phyloP scores from a whole-genome alignment of 1,140 invertebrate species.

The Probaryconus sp. region DNA sequence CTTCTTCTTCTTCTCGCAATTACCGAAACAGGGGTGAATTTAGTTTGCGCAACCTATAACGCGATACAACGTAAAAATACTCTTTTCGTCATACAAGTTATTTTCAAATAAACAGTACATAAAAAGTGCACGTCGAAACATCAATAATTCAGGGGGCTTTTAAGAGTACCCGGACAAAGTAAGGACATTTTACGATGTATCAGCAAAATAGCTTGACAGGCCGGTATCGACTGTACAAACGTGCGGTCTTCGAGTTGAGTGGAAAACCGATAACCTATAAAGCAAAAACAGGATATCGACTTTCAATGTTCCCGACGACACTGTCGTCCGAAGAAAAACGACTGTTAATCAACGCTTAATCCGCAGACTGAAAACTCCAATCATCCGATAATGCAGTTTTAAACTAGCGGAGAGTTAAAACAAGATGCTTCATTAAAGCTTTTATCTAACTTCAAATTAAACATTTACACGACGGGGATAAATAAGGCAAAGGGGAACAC shows the following conservation, averaged over 20 bases:
- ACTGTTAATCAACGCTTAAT: slow-evolving; percentile 24
- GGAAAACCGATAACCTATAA: slow-evolving; percentile 32
- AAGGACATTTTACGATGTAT: slow-evolving; percentile 4
- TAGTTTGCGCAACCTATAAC: no score
- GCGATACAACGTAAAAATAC: no score
- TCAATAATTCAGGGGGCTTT: neutral
- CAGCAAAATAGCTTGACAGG: slow-evolving; percentile 3
- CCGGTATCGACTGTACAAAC: neutral
- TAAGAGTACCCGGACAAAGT: neutral
- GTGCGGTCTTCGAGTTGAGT: slow-evolving; percentile 8
- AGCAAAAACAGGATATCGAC: slow-evolving; percentile 27
- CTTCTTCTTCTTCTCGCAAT: no score
- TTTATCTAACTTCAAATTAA: no score
- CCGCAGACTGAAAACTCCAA: slow-evolving; percentile 1
- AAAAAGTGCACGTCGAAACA: neutral
- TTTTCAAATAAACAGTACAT: no score
- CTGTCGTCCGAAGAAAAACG: slow-evolving; percentile 3
- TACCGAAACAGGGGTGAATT: no score
- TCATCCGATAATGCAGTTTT: slow-evolving; percentile 15
- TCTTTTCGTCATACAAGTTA: no score
- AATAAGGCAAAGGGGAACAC: no score
- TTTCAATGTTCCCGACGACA: slow-evolving; percentile 1
- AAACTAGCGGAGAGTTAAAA: slow-evolving; percentile 1
- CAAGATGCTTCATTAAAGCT: slow-evolving; percentile 21
- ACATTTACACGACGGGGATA: no score